Conservation (phyloP, 2,113 vertebrate species). For the Corythornis madagascariensis region DNA sequence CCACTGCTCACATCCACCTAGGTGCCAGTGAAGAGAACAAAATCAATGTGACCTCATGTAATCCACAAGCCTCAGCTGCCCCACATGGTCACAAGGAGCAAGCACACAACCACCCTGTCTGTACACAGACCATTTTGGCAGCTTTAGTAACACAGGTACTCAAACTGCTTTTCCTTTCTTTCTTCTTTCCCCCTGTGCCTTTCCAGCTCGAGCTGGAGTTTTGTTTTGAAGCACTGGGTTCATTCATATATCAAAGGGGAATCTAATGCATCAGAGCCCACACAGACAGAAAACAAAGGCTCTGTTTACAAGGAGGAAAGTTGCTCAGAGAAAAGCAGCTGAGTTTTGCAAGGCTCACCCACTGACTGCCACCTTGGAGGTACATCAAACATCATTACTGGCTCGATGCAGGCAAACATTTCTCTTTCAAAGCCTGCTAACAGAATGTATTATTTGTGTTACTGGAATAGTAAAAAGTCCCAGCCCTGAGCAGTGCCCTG, state of each 20-base stretch:
- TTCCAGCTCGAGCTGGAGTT: conserved; percentile 18
- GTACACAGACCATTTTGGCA: not conserved
- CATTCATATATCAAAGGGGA: conserved; percentile 54
- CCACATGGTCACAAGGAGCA: not conserved
- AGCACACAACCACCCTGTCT: not conserved
- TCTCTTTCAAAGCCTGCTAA: conserved; percentile 32
- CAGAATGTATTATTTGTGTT: conserved; percentile 41
- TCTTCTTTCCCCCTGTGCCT: not conserved
- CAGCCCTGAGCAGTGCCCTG: not conserved
- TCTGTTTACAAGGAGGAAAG: conserved; percentile 31
- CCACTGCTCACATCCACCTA: not conserved
- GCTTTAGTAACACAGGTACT: not conserved
- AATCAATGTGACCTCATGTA: not conserved
- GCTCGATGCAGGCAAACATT: conserved; percentile 14
- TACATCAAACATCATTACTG: conserved; percentile 48
- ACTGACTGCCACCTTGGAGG: conserved; percentile 50
- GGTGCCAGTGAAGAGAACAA: not conserved
- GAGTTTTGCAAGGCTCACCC: conserved; percentile 52
- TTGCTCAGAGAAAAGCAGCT: conserved; percentile 52
- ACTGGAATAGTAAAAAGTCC: not conserved
- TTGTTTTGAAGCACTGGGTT: conserved; percentile 42
- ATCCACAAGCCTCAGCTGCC: not conserved
- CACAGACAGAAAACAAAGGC: conserved; percentile 36
- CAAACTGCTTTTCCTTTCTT: not conserved
- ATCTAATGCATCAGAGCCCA: not conserved